Evolutionary conservation across 2,888 invertebrate genomes (phyloP).

Genomic region (Auanema sp.): DNA sequence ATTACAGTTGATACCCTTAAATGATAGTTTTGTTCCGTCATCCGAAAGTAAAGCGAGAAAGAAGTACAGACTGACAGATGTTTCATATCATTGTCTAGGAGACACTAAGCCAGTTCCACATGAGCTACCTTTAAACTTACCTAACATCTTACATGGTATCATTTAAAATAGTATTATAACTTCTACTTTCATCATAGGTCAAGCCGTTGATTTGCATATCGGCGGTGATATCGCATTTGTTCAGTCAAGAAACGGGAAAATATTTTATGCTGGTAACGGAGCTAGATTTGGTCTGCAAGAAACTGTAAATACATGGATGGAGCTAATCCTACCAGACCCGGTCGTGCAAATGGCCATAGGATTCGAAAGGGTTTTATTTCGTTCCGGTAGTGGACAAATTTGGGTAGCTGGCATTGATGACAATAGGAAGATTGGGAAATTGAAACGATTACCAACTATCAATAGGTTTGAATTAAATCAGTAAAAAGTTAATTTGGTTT

Average conservation of each 20-base stretch:
- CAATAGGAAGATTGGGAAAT: constrained; percentile 32
- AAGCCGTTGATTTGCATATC: constrained; percentile 77
- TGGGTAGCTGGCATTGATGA: constrained; percentile 55
- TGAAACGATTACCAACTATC: constrained; percentile 29
- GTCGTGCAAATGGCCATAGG: constrained; percentile 54
- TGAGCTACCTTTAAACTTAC: constrained; percentile 42
- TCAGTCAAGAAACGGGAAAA: constrained; percentile 88
- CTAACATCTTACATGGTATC: constrained; percentile 48
- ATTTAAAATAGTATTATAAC: neutral
- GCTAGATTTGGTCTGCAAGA: constrained; percentile 73
- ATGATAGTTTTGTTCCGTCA: constrained; percentile 53
- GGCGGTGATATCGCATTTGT: constrained; percentile 92
- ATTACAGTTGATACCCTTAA: constrained; percentile 48
- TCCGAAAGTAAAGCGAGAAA: constrained; percentile 30
- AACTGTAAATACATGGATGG: constrained; percentile 53
- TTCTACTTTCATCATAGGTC: constrained; percentile 27
- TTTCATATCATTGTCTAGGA: constrained; percentile 49
- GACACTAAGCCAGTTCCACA: constrained; percentile 41
- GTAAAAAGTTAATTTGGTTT: constrained; percentile 1
- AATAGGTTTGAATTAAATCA: constrained; percentile 22
- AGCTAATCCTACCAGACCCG: constrained; percentile 53
- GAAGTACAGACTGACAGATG: constrained; percentile 45
- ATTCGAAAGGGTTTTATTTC: constrained; percentile 43
- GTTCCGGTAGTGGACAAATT: constrained; percentile 58
- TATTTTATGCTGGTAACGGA: constrained; percentile 83